These are phyloP conservation scores for Trichoplusia ni DNA, from an alignment of 1,140 invertebrate genomes.

Conservation along the genomic window DNA sequence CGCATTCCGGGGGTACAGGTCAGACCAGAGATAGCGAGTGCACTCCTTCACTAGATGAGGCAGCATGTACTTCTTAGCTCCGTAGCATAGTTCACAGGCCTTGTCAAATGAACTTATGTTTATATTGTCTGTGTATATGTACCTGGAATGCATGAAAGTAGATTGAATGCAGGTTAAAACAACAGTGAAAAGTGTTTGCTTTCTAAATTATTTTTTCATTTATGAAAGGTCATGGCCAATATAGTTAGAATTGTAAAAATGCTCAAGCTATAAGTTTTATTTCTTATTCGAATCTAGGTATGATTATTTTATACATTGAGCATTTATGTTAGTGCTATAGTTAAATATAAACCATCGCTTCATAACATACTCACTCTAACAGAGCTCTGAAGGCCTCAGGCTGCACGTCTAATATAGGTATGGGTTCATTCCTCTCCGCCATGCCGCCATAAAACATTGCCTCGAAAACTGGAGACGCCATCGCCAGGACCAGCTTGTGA, in stretches of 20 bases:
- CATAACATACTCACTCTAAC: conserved; percentile 56
- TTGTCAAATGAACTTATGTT: conserved; percentile 90
- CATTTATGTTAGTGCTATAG: too few relatives aligned
- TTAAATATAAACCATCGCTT: not conserved
- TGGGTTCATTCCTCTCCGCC: conserved; percentile 87
- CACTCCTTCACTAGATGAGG: conserved; percentile 91
- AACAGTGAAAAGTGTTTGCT: too few relatives aligned
- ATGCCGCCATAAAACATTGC: conserved; percentile 90
- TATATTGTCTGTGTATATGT: conserved; percentile 91
- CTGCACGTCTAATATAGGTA: conserved; percentile 91
- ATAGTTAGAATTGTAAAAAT: too few relatives aligned
- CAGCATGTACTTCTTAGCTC: conserved; percentile 94
- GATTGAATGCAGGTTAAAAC: conserved; percentile 6
- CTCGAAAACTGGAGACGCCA: conserved; percentile 92
- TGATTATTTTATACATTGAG: too few relatives aligned
- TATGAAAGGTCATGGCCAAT: too few relatives aligned
- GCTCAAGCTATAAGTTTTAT: too few relatives aligned
- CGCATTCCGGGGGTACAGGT: conserved; percentile 89
- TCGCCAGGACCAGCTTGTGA: conserved; percentile 91
- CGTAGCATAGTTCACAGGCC: conserved; percentile 92
- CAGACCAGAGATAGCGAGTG: conserved; percentile 89
- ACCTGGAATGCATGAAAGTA: conserved; percentile 80
- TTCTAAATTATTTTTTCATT: too few relatives aligned
- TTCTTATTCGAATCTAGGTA: too few relatives aligned
- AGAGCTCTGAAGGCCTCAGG: conserved; percentile 92